A percentile compares a stretch with the other conserved stretches of the same genome.
These are phyloP conservation scores for Gambusia holbrooki DNA, from an alignment of 2,113 vertebrate genomes.

Conservation along the genomic window DNA sequence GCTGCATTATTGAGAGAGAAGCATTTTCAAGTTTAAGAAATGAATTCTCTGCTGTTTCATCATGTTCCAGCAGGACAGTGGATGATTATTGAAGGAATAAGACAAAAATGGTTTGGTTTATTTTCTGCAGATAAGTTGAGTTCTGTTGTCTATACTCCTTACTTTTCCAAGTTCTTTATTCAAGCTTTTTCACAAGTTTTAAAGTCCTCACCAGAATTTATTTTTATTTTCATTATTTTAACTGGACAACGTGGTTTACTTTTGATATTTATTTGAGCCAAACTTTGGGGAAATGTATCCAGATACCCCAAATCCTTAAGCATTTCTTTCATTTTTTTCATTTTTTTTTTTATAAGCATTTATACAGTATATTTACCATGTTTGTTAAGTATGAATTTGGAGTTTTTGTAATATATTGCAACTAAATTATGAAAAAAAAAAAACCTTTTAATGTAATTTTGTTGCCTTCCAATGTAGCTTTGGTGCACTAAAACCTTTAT, in stretches of 20 bases:
- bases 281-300: conserved; percentile 71
- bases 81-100: conserved; percentile 58
- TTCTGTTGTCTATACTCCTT: conserved; percentile 42
- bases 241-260: conserved; percentile 74
- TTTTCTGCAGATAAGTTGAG: conserved; percentile 40
- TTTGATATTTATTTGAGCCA: conserved; percentile 86
- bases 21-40: conserved; percentile 29
- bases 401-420: conserved; percentile 85
- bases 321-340: conserved; percentile 62
- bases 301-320: conserved; percentile 70
- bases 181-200: conserved; percentile 34
- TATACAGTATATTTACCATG: conserved; percentile 62
- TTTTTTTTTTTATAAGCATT: conserved; percentile 45
- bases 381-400: conserved; percentile 80
- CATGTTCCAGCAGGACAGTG: conserved; percentile 38
- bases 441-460: conserved; percentile 78
- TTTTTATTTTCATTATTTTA: conserved; percentile 55
- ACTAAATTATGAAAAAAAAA: conserved; percentile 80
- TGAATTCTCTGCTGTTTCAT: conserved; percentile 44
- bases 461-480: conserved; percentile 82
- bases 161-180: conserved; percentile 45
- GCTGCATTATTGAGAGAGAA: conserved; percentile 37
- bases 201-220: conserved; percentile 57
- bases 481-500: conserved; percentile 82
- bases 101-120: conserved; percentile 35